Evolutionary conservation across 1,140 invertebrate species (phyloP), one percentile per base, ranked within the genome.

Genomic region (Marisa cornuarietis): DNA sequence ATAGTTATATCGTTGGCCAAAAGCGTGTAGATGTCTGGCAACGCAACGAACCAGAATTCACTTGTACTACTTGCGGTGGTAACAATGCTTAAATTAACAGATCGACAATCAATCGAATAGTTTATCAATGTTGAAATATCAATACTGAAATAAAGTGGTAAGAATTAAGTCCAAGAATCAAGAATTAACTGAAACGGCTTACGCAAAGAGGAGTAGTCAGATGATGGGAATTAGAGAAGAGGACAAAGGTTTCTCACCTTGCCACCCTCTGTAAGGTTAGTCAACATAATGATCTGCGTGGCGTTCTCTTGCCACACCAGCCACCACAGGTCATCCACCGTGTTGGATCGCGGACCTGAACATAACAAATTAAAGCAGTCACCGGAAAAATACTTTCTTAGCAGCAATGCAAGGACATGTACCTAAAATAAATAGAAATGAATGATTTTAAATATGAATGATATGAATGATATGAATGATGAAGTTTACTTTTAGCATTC

Each of bases 291-390:
- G 82, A 98, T 93, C 78, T 97, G 95, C 81, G 95, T 94, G 92
- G 94, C 94, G 84, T 95, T 94, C 90, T 98, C 96, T 92, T 98
- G 96, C 96, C 96, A 98, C 81, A 98, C 93, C 96, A 98, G 97
- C 85, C 95, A 94, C 97, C 97, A 98, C 91, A 98, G 31, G 31
- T 42, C 31, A 42, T 42, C 31, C 31, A 42, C 31, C 31, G 31
- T 42, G 31, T 42, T 42, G 31, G 31, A 42, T 2, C 31, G 31
- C 0, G 31, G 31, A 42, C 31, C 31, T 42, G 0, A 69, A 42
- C 8, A 14, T 69, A 24, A 69, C 13, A 13, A 26, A 69, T 24
- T 4, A 69, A 69, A 16, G 42, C 5, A 69, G 14, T 22, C 42
- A 69, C 42, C 18, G 42, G 14, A 69, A 3, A n/a, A 16, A 7